Evolutionary conservation across 2,113 vertebrate species (phyloP).

Genomic region (Cygnus buccinator): DNA sequence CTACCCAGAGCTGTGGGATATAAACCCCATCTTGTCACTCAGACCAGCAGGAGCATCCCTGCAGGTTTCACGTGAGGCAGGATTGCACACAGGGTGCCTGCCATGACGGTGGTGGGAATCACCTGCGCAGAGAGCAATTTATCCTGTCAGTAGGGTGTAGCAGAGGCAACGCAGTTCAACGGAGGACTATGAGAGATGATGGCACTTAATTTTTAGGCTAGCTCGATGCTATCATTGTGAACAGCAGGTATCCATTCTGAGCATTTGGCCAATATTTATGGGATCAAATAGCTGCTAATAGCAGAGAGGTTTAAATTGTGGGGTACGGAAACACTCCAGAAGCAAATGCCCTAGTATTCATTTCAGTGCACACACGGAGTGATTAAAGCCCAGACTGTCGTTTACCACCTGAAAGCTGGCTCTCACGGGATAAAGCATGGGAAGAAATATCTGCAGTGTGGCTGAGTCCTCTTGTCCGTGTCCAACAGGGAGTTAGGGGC

Average conservation of each 20-base stretch:
- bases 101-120: background rate
- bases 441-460: background rate
- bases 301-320: background rate
- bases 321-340: background rate
- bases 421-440: background rate
- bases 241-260: background rate
- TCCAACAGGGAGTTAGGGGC: background rate
- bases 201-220: background rate
- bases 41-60: background rate
- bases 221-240: background rate
- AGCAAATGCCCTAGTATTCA: background rate
- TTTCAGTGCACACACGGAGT: background rate
- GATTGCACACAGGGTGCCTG: background rate
- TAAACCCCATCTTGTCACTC: rapidly evolving
- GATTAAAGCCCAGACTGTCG: background rate
- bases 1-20: rapidly evolving
- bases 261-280: background rate
- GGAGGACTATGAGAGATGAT: background rate
- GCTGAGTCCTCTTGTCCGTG: background rate
- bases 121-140: rapidly evolving
- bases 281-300: background rate
- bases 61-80: rapidly evolving
- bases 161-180: background rate
- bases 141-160: background rate
- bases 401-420: background rate